Base-by-base conservation (phyloP, 2,888 invertebrate species). In the Flabesymbios commensalis region DNA sequence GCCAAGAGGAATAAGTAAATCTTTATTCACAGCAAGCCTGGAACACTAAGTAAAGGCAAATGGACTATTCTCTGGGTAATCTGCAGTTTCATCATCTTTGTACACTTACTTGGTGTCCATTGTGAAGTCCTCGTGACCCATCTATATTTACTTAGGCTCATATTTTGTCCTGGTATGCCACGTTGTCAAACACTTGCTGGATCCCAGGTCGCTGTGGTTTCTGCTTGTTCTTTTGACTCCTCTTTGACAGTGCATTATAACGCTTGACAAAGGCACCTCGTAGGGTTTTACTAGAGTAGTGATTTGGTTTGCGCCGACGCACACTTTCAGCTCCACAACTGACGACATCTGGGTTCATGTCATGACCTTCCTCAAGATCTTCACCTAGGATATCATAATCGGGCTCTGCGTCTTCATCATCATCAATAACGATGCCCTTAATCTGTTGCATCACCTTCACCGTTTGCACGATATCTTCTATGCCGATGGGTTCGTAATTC, bases 251-350 rank as follows among this genome's bases (percentile, higher is more conserved):
- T 3, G 69, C 69, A 42, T 69, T 75, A 61, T 76, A 76, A 5
- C 76, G 64, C 48, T 71, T 69, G 26, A 75, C 76, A 45, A 76
- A 76, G n/a, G 73, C 75, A 5, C 73, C 69, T n/a, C 76, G 60
- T 43, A 75, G 67, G 1, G 76, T 76, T 58, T 74, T 76, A 62
- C 75, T 74, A 36, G 68, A 64, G 57, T 67, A 68, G 53, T 67
- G 66, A 28, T 57, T 42, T 1, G 61, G 58, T 49, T 65, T 68
- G 3, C 66, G 59, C 17, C 59, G 51, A 10, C 63, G 31, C 32
- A 57, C 32, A 51, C 66, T 67, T 47, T 64, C 68, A 14, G 66
- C 66, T 5, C 68, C 68, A 36, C 66, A 68, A 52, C 64, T 67
- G 57, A 68, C 57, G 41, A 68, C 55, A 29, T 68, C 68, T 29